Base-by-base conservation (phyloP, 2,888 invertebrate species). In the Andrena praecox region DNA sequence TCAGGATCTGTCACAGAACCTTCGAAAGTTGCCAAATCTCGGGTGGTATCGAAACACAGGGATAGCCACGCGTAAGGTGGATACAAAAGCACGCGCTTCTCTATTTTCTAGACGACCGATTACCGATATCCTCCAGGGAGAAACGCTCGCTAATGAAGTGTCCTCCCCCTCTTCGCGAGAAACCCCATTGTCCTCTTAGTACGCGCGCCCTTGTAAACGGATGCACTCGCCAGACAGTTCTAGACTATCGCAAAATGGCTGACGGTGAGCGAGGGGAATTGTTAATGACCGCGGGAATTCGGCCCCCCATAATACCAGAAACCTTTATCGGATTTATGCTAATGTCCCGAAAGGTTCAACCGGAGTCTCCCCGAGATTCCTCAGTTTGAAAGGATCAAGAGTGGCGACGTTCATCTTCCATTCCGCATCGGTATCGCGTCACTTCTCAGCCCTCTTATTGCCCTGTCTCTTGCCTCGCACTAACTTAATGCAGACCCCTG, bases 281-380 rank as follows among this genome's bases (percentile, higher is more conserved):
- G 75, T 78, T 75, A 82, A 80, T 77, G 77, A 64, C 67, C 77
- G 24, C 63, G 84, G 85, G 86, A 90, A 89, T 86, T 87, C 81
- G 82, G 80, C 76, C 79, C 82, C 75, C 86, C 85, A 87, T 89
- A 88, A 90, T 85, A 80, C 84, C 85, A 66, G 70, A 67, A 80
- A 80, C 84, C 85, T 85, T 84, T 80, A 85, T 88, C 84, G 86
- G 85, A 90, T 91, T 90, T 90, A 90, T 91, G 90, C 87, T 88
- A 90, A 90, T 90, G 85, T 80, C 75, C 72, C 35, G 68, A 24
- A 75, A 80, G 83, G 8, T 75, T 78, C 77, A 82, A 80, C 80
- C 76, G 71, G 69, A 64, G 75, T 82, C 85, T 83, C 80, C 71
- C 70, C 84, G 82, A 88, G 42, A 42, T 42, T 42, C 16, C 87